Percentiles rank a stretch among this genome's conserved stretches.
phyloP scores from a whole-genome alignment of 1,140 invertebrate genomes.

The Neodiprion fabricii region DNA sequence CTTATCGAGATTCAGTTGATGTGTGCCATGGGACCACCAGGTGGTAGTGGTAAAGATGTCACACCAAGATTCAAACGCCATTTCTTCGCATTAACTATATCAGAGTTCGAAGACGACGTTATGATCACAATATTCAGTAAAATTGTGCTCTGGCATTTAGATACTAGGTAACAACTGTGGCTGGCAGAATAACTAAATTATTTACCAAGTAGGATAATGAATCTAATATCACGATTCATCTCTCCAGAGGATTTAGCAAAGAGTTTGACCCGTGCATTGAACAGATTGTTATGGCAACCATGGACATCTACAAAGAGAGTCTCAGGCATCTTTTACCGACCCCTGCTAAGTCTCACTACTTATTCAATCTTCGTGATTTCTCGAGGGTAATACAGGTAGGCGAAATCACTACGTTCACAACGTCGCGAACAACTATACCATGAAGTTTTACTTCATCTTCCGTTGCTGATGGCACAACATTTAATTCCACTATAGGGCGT shows the following conservation, averaged over 20 bases:
- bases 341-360: constrained; percentile 90
- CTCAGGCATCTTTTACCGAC: constrained; percentile 86
- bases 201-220: constrained; percentile 10
- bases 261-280: constrained; percentile 94
- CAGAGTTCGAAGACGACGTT: constrained; percentile 87
- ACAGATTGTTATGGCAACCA: constrained; percentile 85
- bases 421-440: not conserved
- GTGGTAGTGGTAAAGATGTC: constrained; percentile 82
- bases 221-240: constrained; percentile 18
- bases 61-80: constrained; percentile 89
- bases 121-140: constrained; percentile 88
- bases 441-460: too few species aligned
- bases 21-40: constrained; percentile 85
- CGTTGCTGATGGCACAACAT: too few species aligned
- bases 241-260: constrained; percentile 86
- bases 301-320: constrained; percentile 88
- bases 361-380: constrained; percentile 95
- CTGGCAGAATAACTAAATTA: not conserved
- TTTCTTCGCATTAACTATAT: constrained; percentile 88
- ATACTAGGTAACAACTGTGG: constrained; percentile 64
- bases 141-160: constrained; percentile 94
- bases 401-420: not conserved
- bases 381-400: constrained; percentile 85
- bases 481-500: constrained; percentile 75
- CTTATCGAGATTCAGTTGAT: constrained; percentile 88